Evolutionary conservation across 2,113 vertebrate species (phyloP).

Genomic region (Pyrgilauda ruficollis): DNA sequence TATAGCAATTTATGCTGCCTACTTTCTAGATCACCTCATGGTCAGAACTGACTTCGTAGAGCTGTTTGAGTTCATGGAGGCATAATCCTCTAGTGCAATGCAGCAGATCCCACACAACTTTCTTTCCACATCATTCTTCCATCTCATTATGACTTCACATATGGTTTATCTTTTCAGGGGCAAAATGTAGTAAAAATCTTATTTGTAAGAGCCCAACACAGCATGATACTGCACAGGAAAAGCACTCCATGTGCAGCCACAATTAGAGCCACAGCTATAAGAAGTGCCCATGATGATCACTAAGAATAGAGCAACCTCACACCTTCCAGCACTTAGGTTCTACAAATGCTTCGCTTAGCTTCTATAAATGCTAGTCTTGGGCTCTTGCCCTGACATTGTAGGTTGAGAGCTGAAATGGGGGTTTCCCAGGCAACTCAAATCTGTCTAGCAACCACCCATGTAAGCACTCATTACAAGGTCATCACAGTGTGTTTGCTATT

Average conservation of each 20-base stretch:
- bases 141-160: not conserved
- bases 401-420: conserved; percentile 15
- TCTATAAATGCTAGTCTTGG: conserved; percentile 19
- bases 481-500: conserved; percentile 15
- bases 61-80: not conserved
- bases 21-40: not conserved
- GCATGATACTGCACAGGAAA: not conserved
- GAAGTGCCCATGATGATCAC: not conserved
- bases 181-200: not conserved
- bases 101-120: not conserved
- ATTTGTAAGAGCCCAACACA: not conserved
- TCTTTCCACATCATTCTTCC: not conserved
- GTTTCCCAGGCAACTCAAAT: conserved; percentile 58
- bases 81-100: not conserved
- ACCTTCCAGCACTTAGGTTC: not conserved
- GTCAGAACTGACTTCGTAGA: not conserved
- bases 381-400: conserved; percentile 1
- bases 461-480: conserved; percentile 16
- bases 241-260: not conserved
- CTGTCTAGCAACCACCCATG: conserved; percentile 46
- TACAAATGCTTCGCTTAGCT: not conserved
- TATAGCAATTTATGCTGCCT: not conserved
- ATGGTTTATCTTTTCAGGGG: not conserved
- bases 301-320: conserved; percentile 41
- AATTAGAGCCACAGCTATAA: not conserved